Evolutionary conservation across 2,797 vertebrate species (phyloP), one percentile per base, ranked within the genome.

Genomic region (Cyclopterus lumpus): DNA sequence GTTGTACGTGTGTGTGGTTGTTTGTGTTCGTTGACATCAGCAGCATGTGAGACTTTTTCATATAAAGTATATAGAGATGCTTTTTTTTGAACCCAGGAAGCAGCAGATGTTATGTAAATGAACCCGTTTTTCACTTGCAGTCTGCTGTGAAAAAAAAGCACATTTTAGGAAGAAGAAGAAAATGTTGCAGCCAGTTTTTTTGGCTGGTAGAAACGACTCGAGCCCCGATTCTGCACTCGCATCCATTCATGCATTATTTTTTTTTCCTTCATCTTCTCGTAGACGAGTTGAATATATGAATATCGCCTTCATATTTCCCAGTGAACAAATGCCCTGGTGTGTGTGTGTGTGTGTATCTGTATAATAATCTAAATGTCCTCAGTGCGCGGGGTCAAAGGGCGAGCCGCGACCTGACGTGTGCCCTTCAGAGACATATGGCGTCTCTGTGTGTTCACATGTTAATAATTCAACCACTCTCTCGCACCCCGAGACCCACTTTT

Each of bases 321-420:
- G 34, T 46, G 51, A 62, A 63, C 4, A 12, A 22, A 61, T 16
- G 38, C 28, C 22, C 54, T 0, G 8, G 49, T 65, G 16, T 53
- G 65, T 54, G 61, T 81, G 83, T 86, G 46, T 79, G 16, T 20
- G 76, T 53, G 81, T 24, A 83, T 79, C 86, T 86, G 82, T 77
- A 84, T 82, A 26, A 85, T 80, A 72, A 81, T 86, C 60, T 77
- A 75, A 81, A 84, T 69, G 82, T 69, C 82, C 74, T 22, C 42
- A 11, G 75, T 26, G 75, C 42, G 63, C 22, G 0, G 32, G 77
- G 77, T 87, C 82, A 79, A 2, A 20, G 76, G 67, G 15, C 3
- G 12, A 63, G 66, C 2, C 32, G 61, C n/a, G 77, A 70, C 54
- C 77, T 64, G 51, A 73, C 63, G 64, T 69, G 44, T 51, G 76